Evolutionary conservation across 2,888 invertebrate genomes (phyloP), one percentile per base, ranked within the genome.

Genomic region (Eupeodes latifasciatus): DNA sequence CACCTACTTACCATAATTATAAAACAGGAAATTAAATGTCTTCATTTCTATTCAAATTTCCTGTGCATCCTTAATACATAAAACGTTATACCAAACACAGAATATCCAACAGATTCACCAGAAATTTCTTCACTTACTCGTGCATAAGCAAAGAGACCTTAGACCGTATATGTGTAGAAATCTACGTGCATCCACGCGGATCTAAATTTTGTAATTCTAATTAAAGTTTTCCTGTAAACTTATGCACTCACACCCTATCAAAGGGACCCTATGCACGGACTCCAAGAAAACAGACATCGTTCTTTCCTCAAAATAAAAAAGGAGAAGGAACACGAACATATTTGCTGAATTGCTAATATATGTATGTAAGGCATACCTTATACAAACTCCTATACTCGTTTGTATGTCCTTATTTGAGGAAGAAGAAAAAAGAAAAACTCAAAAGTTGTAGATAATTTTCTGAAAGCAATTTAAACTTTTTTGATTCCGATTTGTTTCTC

Each of bases 391-490:
- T 27, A 2, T 27, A 27, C 27, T 27, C 27, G 27, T 44, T 16
- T 55, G 44, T 11, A 7, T 36, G 12, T 16, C 16, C 4, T n/a
- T n/a, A 9, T 11, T 14, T 6, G 2, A 47, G 3, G 44, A 40
- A 16, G 1, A 19, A 44, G 2, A 36, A 19, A 12, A 62, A 67
- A 34, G 1, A 59, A 44, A 66, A 76, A 55, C 14, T 80, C 87
- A 80, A 77, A 87, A 87, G 84, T 87, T 87, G 71, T 76, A 77
- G 72, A 84, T 87, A 84, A 87, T 84, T 84, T 80, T 67, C 76
- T 87, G 71, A 87, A 87, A 87, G 87, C 80, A 87, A 87, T 87
- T 87, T 87, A 87, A 85, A 87, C 84, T 87, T 87, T 66, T 87
- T 61, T 74, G 76, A 79, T 74, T 84, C 67, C 76, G 71, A 80